A percentile compares a stretch with the other conserved stretches of the same genome.
Evolutionary conservation across 2,888 invertebrate genomes (phyloP).

Genomic region (Aphidius colemani): DNA sequence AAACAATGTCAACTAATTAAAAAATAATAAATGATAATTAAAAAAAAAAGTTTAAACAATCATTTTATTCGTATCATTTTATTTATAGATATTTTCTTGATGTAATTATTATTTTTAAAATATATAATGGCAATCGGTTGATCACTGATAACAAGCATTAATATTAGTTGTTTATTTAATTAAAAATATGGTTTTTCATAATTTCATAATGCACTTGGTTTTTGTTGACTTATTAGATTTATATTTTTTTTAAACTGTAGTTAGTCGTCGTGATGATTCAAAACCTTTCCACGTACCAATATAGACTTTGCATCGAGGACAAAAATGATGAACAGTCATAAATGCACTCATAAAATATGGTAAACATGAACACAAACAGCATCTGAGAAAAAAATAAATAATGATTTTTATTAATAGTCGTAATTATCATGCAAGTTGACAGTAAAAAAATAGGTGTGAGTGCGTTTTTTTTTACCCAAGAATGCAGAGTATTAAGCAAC

Average conservation of each 20-base stretch:
- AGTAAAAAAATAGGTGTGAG: neutral
- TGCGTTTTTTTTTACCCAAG: conserved; percentile 46
- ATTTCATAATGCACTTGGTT: conserved; percentile 25
- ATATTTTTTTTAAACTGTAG: conserved; percentile 7
- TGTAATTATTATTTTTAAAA: no score
- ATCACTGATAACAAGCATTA: neutral
- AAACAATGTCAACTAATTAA: neutral
- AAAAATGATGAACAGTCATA: conserved; percentile 62
- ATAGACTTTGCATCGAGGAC: conserved; percentile 61
- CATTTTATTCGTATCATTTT: no score
- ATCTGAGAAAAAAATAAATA: conserved; percentile 53
- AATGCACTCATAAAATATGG: conserved; percentile 64
- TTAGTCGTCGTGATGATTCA: conserved; percentile 22
- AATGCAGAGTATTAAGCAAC: conserved; percentile 57
- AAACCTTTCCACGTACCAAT: conserved; percentile 61
- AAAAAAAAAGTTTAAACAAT: no score
- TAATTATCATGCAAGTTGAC: neutral
- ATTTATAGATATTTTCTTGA: no score
- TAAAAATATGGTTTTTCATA: conserved; percentile 36
- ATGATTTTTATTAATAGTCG: neutral
- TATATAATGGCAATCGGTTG: no score
- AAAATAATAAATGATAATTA: neutral
- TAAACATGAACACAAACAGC: conserved; percentile 63
- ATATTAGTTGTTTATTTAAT: conserved; percentile 41
- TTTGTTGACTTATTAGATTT: no score